Conservation (phyloP, 2,888 invertebrate genomes). For the Aphodius granarius region DNA sequence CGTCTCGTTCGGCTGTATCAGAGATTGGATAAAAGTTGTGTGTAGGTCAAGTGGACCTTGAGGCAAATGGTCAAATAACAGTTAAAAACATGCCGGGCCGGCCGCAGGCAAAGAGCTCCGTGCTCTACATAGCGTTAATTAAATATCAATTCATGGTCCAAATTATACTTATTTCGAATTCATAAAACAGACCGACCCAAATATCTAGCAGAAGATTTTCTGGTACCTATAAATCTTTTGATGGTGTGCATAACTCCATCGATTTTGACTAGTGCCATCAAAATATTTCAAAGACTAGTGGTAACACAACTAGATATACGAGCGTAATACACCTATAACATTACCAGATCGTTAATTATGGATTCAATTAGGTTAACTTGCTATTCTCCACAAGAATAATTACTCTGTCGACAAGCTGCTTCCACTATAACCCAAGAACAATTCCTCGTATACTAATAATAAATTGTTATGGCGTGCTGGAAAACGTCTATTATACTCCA, state of each 20-base stretch:
- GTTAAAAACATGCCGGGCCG: slow-evolving; percentile 50
- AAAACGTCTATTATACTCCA: background rate
- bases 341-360: background rate
- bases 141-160: slow-evolving; percentile 42
- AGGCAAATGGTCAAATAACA: slow-evolving; percentile 52
- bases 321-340: background rate
- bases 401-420: background rate
- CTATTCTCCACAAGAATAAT: background rate
- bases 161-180: slow-evolving; percentile 31
- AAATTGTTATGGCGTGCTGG: background rate
- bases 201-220: slow-evolving; percentile 12
- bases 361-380: background rate
- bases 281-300: no score
- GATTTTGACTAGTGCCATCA: no score
- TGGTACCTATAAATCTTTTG: background rate
- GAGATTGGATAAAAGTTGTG: slow-evolving; percentile 33
- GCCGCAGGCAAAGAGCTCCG: slow-evolving; percentile 42
- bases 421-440: background rate
- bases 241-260: no score
- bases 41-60: slow-evolving; percentile 44
- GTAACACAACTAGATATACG: no score
- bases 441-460: background rate
- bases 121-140: slow-evolving; percentile 48
- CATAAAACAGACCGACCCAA: slow-evolving; percentile 20
- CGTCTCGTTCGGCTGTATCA: background rate